phyloP scores from a whole-genome alignment of 2,797 vertebrate genomes.

The Thripadectes ignobilis region DNA sequence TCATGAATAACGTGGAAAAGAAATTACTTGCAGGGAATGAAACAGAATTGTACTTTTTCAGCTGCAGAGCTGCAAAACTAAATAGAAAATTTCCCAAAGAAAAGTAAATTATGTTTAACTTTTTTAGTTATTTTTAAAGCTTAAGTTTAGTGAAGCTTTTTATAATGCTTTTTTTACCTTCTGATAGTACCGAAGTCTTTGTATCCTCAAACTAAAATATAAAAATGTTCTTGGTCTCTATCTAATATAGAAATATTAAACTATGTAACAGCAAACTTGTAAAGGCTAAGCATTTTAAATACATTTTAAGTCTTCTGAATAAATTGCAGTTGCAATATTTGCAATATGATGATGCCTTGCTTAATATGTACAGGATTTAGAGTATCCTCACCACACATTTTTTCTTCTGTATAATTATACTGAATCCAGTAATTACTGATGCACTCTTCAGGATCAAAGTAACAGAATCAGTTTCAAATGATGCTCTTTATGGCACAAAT shows the following conservation, averaged over 20 bases:
- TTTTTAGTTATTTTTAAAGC: not conserved
- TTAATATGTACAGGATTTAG: not conserved
- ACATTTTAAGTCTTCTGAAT: not conserved
- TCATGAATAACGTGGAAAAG: not conserved
- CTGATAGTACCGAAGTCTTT: not conserved
- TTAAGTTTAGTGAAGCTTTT: not conserved
- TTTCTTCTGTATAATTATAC: not conserved
- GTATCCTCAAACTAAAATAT: not conserved
- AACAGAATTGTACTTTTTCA: conserved; percentile 6
- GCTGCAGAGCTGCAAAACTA: not conserved
- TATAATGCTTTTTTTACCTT: not conserved
- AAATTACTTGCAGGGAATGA: conserved; percentile 10
- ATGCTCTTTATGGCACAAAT: not conserved
- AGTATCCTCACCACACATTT: not conserved
- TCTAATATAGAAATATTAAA: not conserved
- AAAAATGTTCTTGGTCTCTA: not conserved
- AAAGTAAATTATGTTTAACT: not conserved
- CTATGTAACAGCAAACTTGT: not conserved
- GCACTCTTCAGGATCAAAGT: not conserved
- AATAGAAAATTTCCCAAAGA: not conserved
- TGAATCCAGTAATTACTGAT: not conserved
- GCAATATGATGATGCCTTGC: not conserved
- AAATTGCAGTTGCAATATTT: not conserved
- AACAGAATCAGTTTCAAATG: not conserved
- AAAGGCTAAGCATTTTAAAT: not conserved